A percentile compares a stretch with the other conserved stretches of the same genome.
Evolutionary conservation across 2,888 invertebrate species (phyloP).

Genomic region (Onthophagus sagittarius): DNA sequence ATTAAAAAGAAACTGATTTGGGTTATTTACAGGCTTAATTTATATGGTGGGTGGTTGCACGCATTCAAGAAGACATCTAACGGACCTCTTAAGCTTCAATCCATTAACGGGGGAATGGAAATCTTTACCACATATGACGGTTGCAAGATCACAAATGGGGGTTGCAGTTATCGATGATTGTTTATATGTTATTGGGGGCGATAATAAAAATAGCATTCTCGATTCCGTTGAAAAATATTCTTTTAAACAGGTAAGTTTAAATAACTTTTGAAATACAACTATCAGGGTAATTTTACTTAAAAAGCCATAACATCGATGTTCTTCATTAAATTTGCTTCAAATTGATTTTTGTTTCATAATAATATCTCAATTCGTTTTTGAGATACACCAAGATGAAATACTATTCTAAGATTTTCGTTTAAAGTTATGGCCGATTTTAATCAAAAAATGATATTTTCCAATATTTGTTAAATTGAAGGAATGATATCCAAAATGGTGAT

Average conservation of each 20-base stretch:
- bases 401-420: no score
- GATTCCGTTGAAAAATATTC: slow-evolving; percentile 79
- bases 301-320: no score
- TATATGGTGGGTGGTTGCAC: slow-evolving; percentile 91
- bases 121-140: slow-evolving; percentile 71
- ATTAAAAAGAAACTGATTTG: no score
- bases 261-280: no score
- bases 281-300: neutral
- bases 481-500: no score
- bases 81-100: slow-evolving; percentile 75
- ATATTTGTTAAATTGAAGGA: no score
- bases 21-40: slow-evolving; percentile 62
- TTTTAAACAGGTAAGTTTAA: slow-evolving; percentile 64
- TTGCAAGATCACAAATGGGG: slow-evolving; percentile 83
- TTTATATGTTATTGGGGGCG: slow-evolving; percentile 87
- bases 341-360: no score
- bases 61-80: slow-evolving; percentile 71
- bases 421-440: no score
- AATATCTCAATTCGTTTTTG: no score
- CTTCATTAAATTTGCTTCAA: no score
- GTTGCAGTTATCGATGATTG: slow-evolving; percentile 79
- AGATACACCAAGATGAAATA: no score
- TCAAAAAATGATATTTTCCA: no score
- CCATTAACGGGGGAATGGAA: slow-evolving; percentile 80
- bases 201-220: slow-evolving; percentile 76